Base-by-base conservation (phyloP, 1,140 invertebrate species). In the Drosophila sproati region DNA sequence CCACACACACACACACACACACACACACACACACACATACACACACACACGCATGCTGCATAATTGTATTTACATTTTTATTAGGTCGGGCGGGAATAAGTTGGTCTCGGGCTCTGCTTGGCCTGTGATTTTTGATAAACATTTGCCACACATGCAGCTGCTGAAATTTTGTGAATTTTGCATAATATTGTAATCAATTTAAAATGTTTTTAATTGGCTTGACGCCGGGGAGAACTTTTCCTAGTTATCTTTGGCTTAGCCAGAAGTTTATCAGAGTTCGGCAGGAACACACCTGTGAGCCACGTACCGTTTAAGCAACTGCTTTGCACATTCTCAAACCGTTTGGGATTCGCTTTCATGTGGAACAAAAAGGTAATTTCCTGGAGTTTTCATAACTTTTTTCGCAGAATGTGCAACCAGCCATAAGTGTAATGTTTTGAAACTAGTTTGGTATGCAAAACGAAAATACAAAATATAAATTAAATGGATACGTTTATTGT, bases 141-240 rank as follows among this genome's bases (percentile, higher is more conserved):
- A 64, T 41, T 56, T 35, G 5, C 10, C 59, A 62, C 59, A 69
- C 66, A 75, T 71, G 59, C 59, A 62, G 52, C 20, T 12, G 29
- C 4, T 0, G 10, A 47, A 48, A 37, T 48, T 60, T 20, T 20
- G 31, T 20, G 52, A 82, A 74, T 82, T 82, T 73, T 82, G 85
- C 83, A 87, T 87, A 87, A 88, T 83, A 89, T 75, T 45, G 55
- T 77, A 82, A 88, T 88, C 74, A 83, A 73, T 82, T 82, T 63
- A 68, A 80, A 88, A 80, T 64, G 51, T 35, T 67, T 64, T 78
- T 83, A 88, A 88, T 88, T 83, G 73, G 69, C 47, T 48, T 20
- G 20, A 20, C 20, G 20, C 20, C 29, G n/a, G 50, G 35, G 41
- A 8, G 8, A n/a, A 57, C 54, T 55, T 56, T 68, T 51, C 41